phyloP scores from a whole-genome alignment of 1,140 invertebrate genomes.

The Bombus confusus region DNA sequence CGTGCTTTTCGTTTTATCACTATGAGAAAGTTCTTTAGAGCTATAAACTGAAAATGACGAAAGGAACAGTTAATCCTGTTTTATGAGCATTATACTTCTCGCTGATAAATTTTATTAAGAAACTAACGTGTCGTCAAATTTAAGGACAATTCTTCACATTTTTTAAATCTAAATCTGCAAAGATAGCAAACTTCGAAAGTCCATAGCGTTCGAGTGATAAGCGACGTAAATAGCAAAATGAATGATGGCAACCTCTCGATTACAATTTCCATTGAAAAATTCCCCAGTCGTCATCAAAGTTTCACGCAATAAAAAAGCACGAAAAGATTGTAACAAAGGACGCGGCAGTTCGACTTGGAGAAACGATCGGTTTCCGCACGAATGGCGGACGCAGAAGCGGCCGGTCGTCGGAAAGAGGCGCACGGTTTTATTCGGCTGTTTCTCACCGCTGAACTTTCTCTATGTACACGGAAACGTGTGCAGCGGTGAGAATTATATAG shows the following conservation, averaged over 20 bases:
- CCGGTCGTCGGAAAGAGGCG: neutral
- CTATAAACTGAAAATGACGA: neutral
- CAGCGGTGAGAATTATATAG: constrained; percentile 43
- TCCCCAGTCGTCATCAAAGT: too few relatives aligned
- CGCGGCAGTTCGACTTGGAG: neutral
- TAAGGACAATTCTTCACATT: too few relatives aligned
- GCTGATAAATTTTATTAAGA: neutral
- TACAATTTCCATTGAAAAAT: too few relatives aligned
- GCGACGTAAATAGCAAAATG: too few relatives aligned
- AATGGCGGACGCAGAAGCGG: neutral
- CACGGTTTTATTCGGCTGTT: constrained; percentile 42
- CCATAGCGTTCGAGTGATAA: too few relatives aligned
- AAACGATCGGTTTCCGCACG: neutral
- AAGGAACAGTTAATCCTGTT: too few relatives aligned
- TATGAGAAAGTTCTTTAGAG: neutral
- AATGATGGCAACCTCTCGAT: too few relatives aligned
- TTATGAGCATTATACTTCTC: neutral
- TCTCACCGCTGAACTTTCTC: constrained; percentile 39
- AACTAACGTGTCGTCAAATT: neutral
- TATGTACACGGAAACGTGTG: constrained; percentile 33
- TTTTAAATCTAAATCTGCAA: too few relatives aligned
- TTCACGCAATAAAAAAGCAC: neutral
- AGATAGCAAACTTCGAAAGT: too few relatives aligned
- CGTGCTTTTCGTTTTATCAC: neutral
- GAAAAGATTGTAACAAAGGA: neutral